Base-by-base conservation (phyloP, 2,113 vertebrate species). In the Peromyscus californicus region DNA sequence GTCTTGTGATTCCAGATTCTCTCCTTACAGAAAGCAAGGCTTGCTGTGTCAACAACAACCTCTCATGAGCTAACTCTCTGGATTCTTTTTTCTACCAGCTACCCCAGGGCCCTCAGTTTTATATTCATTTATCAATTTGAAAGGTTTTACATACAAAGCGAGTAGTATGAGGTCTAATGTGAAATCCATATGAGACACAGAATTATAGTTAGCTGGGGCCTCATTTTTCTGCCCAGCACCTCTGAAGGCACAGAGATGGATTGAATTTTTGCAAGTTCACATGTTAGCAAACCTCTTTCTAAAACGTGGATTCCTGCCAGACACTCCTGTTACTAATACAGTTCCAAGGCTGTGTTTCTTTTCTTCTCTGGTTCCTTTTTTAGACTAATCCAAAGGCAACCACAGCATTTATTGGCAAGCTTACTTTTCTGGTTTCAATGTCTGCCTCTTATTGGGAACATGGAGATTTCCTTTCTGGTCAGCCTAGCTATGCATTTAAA, bases 401-500 rank as follows among this genome's bases (percentile, higher is more conserved):
- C 42, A 74, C 12, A 67, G 45, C 61, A 36, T 61, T 83, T 7
- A 7, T 33, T 67, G n/a, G 51, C 26, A n/a, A 65, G 29, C 57
- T 87, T 74, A 33, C 29, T 85, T 54, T 84, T 61, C 88, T 69
- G 26, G 79, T 19, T 91, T 78, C 76, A 74, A 16, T 89, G 89
- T 91, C 70, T 45, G 76, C 54, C 33, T 54, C 45, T 6, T 42
- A 24, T 85, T 33, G 33, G n/a, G 31, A n/a, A 31, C 11, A 5
- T 80, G 72, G 36, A 90, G 22, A 72, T 93, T 74, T 96, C 54
- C 39, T 96, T 65, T 79, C 54, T 42, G 57, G 26, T 85, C 80
- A 63, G 24, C 36, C 82, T 54, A 72, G 51, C 36, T 84, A 36
- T 69, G 61, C 54, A 45, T 72, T 74, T 89, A 82, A 95, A 89